A percentile compares a stretch with the other conserved stretches of the same genome.
phyloP scores from a whole-genome alignment of 2,888 invertebrate genomes.

The Acronicta leporina region DNA sequence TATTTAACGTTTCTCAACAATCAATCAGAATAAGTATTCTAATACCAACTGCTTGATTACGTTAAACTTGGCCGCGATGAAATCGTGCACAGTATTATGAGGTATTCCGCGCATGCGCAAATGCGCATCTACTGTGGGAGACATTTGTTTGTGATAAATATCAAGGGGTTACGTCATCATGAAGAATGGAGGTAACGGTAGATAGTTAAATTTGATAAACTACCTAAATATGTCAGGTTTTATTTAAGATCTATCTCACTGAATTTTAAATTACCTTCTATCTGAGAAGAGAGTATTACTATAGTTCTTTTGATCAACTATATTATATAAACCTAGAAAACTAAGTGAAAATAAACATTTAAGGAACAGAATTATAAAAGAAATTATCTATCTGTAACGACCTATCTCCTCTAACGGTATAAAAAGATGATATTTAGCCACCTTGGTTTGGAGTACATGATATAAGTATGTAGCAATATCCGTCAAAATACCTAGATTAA shows the following conservation, averaged over 20 bases:
- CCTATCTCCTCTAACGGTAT: no score
- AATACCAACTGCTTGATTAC: constrained; percentile 64
- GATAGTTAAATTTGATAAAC: constrained; percentile 27
- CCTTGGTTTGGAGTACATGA: no score
- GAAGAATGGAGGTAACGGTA: constrained; percentile 25
- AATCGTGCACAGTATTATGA: constrained; percentile 68
- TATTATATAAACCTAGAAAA: no score
- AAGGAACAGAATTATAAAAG: no score
- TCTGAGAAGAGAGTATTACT: no score
- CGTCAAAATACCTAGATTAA: no score
- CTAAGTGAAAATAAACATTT: no score
- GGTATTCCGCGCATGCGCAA: constrained; percentile 53
- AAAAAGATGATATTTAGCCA: no score
- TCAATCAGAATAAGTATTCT: constrained; percentile 51
- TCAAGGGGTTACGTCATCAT: constrained; percentile 50
- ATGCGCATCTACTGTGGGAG: constrained; percentile 57
- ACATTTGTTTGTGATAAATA: constrained; percentile 58
- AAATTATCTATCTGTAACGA: no score
- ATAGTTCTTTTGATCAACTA: no score
- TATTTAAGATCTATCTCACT: background rate
- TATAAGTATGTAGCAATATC: no score
- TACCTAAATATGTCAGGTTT: background rate
- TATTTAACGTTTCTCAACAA: background rate
- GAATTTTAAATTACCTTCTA: no score
- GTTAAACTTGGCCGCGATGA: constrained; percentile 66